Conservation (phyloP, 2,797 vertebrate species). For the Thaleichthys pacificus region DNA sequence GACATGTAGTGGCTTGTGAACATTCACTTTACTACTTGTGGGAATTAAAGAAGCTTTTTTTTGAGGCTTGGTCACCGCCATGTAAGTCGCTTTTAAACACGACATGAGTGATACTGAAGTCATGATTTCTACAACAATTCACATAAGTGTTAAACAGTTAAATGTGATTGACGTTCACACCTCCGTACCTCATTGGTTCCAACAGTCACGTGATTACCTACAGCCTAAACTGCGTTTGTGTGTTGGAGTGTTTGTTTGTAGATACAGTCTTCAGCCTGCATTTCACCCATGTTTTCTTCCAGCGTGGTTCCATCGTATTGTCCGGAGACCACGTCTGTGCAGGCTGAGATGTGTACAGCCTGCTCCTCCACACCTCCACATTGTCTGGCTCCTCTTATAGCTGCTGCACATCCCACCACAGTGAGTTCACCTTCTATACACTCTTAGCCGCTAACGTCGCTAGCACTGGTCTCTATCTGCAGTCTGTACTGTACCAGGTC, state of each 20-base stretch:
- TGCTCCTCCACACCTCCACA: background rate
- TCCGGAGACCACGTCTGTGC: background rate
- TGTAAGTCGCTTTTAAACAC: background rate
- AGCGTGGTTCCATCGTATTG: background rate
- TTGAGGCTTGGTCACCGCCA: background rate
- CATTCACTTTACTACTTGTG: slow-evolving; percentile 10
- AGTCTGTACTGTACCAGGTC: background rate
- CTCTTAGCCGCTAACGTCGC: background rate
- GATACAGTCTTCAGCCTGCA: no score
- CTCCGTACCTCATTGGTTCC: no score
- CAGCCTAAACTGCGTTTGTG: no score
- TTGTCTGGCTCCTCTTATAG: background rate
- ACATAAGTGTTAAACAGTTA: background rate
- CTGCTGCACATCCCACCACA: background rate
- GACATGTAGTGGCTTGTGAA: background rate
- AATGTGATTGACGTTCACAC: background rate
- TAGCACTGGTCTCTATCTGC: background rate
- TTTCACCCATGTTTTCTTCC: background rate
- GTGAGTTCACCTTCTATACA: background rate
- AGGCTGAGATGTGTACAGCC: background rate
- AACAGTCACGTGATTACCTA: background rate
- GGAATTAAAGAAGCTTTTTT: background rate
- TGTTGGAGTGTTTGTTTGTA: no score
- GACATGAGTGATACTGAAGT: background rate
- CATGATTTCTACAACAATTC: slow-evolving; percentile 4